Conservation (phyloP, 2,888 invertebrate genomes). For the Myathropa florea region DNA sequence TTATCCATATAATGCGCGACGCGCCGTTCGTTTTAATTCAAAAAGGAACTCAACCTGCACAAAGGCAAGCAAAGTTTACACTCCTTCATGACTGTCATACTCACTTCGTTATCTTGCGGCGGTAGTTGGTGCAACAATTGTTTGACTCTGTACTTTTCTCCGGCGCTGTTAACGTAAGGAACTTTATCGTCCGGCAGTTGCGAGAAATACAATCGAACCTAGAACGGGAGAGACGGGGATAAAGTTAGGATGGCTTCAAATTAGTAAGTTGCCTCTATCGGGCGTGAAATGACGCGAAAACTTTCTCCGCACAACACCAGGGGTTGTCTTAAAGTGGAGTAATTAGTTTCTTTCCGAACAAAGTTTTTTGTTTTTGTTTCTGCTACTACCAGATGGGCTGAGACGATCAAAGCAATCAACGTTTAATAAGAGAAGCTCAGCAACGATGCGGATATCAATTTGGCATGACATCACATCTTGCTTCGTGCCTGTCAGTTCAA, state of each 20-base stretch:
- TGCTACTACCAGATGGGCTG: not conserved
- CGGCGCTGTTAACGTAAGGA: constrained; percentile 97
- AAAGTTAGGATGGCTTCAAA: constrained; percentile 58
- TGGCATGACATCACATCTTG: not conserved
- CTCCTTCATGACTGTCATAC: constrained; percentile 71
- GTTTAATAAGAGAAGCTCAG: constrained; percentile 41
- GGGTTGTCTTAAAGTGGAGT: constrained; percentile 52
- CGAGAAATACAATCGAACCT: constrained; percentile 99
- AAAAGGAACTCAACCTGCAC: constrained; percentile 71
- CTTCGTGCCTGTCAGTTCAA: constrained; percentile 11
- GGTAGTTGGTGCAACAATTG: constrained; percentile 97
- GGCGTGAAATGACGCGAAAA: constrained; percentile 59
- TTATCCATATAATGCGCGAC: constrained; percentile 43
- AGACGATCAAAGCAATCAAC: constrained; percentile 31
- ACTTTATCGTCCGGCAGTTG: constrained; percentile 97
- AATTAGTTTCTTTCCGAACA: constrained; percentile 57
- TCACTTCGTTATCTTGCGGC: constrained; percentile 96
- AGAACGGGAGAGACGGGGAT: constrained; percentile 77
- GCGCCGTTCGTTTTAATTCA: constrained; percentile 74
- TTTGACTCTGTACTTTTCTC: constrained; percentile 95
- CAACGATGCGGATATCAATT: not conserved
- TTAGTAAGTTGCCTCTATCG: constrained; percentile 51
- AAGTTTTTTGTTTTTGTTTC: not conserved
- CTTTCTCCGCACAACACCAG: constrained; percentile 55
- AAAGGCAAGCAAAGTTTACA: constrained; percentile 44